phyloP scores from a whole-genome alignment of 2,888 invertebrate genomes.

The Dromius quadrimaculatus region DNA sequence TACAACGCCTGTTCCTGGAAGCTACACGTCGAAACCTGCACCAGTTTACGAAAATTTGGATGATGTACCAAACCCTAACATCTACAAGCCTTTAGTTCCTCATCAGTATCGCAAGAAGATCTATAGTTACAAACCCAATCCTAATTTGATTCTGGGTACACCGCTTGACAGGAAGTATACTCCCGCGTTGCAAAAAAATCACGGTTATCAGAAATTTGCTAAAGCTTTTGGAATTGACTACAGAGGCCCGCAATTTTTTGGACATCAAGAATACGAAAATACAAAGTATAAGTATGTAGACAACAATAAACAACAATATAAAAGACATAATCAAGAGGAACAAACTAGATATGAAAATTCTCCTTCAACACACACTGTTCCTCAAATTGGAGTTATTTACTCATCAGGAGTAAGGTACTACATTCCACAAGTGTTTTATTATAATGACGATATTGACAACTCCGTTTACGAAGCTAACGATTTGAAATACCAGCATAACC shows the following conservation, averaged over 20 bases:
- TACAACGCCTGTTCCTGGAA: constrained; percentile 35
- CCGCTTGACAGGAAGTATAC: constrained; percentile 63
- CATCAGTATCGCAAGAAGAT: constrained; percentile 61
- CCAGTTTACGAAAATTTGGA: constrained; percentile 63
- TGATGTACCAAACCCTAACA: constrained; percentile 63
- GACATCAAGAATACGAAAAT: constrained; percentile 63
- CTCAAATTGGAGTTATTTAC: constrained; percentile 65
- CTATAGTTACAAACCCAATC: constrained; percentile 59
- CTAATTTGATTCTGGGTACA: constrained; percentile 63
- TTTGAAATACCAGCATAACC: constrained; percentile 59
- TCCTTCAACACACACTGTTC: constrained; percentile 58
- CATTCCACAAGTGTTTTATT: constrained; percentile 63
- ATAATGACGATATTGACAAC: constrained; percentile 60
- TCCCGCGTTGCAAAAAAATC: constrained; percentile 60
- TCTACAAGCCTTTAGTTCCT: constrained; percentile 62
- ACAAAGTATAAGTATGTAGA: constrained; percentile 13
- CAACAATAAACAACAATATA: constrained; percentile 5
- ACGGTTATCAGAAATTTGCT: constrained; percentile 59
- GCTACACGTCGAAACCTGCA: constrained; percentile 59
- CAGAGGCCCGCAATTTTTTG: constrained; percentile 64
- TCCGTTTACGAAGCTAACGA: constrained; percentile 64
- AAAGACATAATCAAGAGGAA: constrained; percentile 24
- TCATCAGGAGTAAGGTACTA: constrained; percentile 65
- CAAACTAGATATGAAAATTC: constrained; percentile 22
- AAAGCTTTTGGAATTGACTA: constrained; percentile 61